Evolutionary conservation across 2,888 invertebrate species (phyloP).

Genomic region (Tetragnatha montana): DNA sequence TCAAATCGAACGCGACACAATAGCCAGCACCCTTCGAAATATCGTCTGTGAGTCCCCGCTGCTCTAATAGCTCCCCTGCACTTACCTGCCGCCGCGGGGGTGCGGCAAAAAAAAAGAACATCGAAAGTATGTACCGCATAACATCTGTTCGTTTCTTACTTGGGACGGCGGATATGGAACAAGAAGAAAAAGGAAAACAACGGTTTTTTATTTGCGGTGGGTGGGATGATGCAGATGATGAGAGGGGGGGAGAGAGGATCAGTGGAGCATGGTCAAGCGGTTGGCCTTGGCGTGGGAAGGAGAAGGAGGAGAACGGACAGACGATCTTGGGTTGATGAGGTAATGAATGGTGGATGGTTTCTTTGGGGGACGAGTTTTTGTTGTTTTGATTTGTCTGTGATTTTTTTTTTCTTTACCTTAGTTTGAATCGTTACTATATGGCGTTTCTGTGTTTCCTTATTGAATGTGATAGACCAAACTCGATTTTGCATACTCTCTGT

Average conservation of each 20-base stretch:
- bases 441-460: no score
- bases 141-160: slow-evolving; percentile 57
- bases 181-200: background rate
- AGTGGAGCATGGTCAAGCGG: slow-evolving; percentile 22
- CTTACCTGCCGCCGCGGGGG: background rate
- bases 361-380: no score
- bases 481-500: no score
- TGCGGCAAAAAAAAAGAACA: background rate
- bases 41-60: slow-evolving; percentile 20
- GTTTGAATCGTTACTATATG: no score
- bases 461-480: no score
- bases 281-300: slow-evolving; percentile 15
- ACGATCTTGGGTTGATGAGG: no score
- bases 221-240: slow-evolving; percentile 12
- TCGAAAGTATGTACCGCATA: slow-evolving; percentile 28
- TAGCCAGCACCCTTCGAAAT: slow-evolving; percentile 6
- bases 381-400: background rate
- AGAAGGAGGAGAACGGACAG: no score
- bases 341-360: no score
- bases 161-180: slow-evolving; percentile 27
- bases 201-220: background rate
- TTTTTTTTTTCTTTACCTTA: no score
- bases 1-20: background rate
- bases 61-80: slow-evolving; percentile 27
- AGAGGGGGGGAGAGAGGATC: slow-evolving; percentile 28